Percentiles rank a stretch among this genome's conserved stretches.
Evolutionary conservation across 2,888 invertebrate genomes (phyloP).

Genomic region (Lumbricus terrestris): DNA sequence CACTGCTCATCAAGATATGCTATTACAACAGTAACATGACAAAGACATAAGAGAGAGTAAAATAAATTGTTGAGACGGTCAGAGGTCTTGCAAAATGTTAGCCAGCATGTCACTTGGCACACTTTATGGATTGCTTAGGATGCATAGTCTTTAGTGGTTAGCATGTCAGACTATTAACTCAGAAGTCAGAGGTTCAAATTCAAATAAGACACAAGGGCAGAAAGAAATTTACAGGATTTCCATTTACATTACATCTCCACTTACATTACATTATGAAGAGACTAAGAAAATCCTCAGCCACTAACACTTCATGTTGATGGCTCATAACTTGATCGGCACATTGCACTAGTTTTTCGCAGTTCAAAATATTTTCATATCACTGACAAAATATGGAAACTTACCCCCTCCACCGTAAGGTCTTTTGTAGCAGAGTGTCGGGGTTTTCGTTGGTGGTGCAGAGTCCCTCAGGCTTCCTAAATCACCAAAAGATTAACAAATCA

Average conservation of each 20-base stretch:
- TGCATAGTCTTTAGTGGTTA: background rate
- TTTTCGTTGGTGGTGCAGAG: constrained; percentile 64
- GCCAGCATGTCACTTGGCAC: background rate
- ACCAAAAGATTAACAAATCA: constrained; percentile 22
- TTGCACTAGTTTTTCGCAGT: too few relatives aligned
- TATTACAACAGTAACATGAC: too few relatives aligned
- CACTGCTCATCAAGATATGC: background rate
- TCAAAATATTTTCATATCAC: too few relatives aligned
- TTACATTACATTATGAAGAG: too few relatives aligned
- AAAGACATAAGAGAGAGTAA: too few relatives aligned
- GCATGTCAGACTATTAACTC: background rate
- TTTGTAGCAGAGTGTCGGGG: constrained; percentile 56
- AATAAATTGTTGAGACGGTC: background rate
- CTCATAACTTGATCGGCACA: too few relatives aligned
- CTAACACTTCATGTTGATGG: too few relatives aligned
- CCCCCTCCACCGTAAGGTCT: constrained; percentile 84
- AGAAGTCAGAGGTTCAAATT: background rate
- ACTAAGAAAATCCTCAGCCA: too few relatives aligned
- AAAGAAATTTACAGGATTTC: too few relatives aligned
- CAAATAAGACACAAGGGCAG: too few relatives aligned
- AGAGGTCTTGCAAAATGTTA: background rate
- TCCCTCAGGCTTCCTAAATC: constrained; percentile 69
- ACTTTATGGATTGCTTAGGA: background rate
- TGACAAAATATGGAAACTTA: constrained; percentile 35
- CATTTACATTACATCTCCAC: too few relatives aligned